A percentile compares a stretch with the other conserved stretches of the same genome.
Conservation (phyloP, 2,888 invertebrate species). For the Pandemis corylana region DNA sequence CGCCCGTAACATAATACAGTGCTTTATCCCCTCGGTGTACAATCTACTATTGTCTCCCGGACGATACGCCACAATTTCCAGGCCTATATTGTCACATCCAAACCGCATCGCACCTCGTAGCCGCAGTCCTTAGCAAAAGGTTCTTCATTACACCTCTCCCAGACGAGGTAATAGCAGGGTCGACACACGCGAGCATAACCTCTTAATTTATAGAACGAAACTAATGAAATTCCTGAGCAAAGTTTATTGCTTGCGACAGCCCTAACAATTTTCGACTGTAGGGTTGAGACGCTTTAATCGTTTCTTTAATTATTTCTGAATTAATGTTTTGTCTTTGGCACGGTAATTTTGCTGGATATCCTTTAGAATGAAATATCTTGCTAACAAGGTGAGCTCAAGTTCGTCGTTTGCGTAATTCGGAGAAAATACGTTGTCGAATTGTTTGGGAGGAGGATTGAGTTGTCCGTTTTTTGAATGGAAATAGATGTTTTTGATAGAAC, state of each 20-base stretch:
- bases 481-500: background rate
- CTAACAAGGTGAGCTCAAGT: conserved; percentile 29
- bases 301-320: conserved; percentile 82
- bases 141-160: conserved; percentile 78
- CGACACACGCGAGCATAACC: conserved; percentile 84
- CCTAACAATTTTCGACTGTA: conserved; percentile 79
- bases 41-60: too few species aligned
- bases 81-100: conserved; percentile 51
- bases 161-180: conserved; percentile 83
- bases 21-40: too few species aligned
- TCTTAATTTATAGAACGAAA: conserved; percentile 85
- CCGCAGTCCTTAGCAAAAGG: conserved; percentile 59
- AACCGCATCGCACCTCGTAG: conserved; percentile 47
- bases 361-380: conserved; percentile 48
- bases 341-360: conserved; percentile 61
- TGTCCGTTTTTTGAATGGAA: background rate
- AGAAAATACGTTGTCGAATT: conserved; percentile 25
- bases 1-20: too few species aligned
- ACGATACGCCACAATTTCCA: too few species aligned
- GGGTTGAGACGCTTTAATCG: conserved; percentile 72
- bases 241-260: conserved; percentile 82
- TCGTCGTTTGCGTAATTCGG: conserved; percentile 29
- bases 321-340: conserved; percentile 69
- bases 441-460: background rate
- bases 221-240: conserved; percentile 83